Percentiles rank a stretch among this genome's conserved stretches.
Conservation (phyloP, 92 coral and sea anemone genomes). For the Siderastrea radians region DNA sequence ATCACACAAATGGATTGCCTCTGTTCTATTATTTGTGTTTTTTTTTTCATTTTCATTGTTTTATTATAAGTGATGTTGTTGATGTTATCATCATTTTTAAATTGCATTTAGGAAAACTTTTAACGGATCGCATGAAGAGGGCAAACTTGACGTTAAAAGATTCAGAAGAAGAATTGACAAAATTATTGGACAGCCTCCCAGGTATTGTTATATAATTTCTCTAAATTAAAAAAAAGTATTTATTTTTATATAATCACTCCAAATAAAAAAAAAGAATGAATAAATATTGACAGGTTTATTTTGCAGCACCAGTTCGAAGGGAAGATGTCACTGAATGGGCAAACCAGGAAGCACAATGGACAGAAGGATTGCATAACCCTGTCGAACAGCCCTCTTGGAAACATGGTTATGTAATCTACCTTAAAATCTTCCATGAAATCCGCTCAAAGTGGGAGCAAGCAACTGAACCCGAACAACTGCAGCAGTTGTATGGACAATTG, state of each 20-base stretch:
- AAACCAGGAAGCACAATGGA: slow-evolving; percentile 12
- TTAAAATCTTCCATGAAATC: slow-evolving; percentile 27
- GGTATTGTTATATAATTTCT: background rate
- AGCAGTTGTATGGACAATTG: background rate
- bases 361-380: background rate
- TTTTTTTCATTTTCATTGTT: background rate
- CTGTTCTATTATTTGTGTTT: background rate
- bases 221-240: background rate
- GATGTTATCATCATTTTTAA: background rate
- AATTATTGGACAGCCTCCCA: background rate
- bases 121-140: background rate
- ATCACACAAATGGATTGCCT: too few species aligned
- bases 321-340: slow-evolving; percentile 15
- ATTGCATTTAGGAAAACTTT: background rate
- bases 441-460: slow-evolving; percentile 26
- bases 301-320: background rate
- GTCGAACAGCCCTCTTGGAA: slow-evolving; percentile 6
- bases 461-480: slow-evolving; percentile 1
- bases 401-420: slow-evolving; percentile 26
- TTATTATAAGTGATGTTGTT: background rate
- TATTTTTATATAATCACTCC: background rate
- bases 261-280: background rate
- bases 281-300: too few species aligned
- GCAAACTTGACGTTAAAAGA: background rate
- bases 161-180: background rate